These are phyloP conservation scores for Conus canariensis DNA, from an alignment of 2,888 invertebrate species.

Conservation along the genomic window DNA sequence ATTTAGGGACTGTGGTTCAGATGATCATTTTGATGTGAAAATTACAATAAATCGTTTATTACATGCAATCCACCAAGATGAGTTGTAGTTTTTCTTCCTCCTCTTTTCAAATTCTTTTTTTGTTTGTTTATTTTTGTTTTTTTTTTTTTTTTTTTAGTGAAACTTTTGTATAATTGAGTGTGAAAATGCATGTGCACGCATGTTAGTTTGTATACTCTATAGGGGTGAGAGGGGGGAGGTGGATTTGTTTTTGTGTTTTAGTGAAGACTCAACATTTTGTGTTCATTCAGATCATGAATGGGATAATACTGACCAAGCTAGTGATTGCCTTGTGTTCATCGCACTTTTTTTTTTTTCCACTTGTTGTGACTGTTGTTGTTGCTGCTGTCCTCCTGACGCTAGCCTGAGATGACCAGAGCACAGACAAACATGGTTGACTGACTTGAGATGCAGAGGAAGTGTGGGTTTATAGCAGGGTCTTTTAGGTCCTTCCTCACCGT, in stretches of 20 bases:
- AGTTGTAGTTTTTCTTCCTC: no score
- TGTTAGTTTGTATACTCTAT: neutral
- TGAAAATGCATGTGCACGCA: no score
- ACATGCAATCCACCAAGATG: neutral
- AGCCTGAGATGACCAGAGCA: no score
- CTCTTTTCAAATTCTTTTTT: no score
- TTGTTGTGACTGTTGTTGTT: neutral
- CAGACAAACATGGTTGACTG: no score
- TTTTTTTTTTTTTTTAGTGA: no score
- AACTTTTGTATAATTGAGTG: neutral
- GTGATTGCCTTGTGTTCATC: neutral
- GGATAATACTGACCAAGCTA: neutral
- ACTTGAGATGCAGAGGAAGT: no score
- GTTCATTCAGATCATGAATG: neutral
- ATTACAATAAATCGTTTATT: neutral
- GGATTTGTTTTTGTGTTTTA: neutral
- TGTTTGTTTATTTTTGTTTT: no score
- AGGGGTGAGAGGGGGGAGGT: neutral
- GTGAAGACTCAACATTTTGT: slow-evolving; percentile 21
- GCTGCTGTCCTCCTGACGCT: neutral
- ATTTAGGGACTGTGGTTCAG: neutral
- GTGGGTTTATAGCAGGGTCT: no score
- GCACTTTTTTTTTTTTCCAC: neutral
- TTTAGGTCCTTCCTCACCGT: no score
- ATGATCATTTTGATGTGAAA: neutral